phyloP scores from a whole-genome alignment of 2,888 invertebrate species.

The Timandra comae region DNA sequence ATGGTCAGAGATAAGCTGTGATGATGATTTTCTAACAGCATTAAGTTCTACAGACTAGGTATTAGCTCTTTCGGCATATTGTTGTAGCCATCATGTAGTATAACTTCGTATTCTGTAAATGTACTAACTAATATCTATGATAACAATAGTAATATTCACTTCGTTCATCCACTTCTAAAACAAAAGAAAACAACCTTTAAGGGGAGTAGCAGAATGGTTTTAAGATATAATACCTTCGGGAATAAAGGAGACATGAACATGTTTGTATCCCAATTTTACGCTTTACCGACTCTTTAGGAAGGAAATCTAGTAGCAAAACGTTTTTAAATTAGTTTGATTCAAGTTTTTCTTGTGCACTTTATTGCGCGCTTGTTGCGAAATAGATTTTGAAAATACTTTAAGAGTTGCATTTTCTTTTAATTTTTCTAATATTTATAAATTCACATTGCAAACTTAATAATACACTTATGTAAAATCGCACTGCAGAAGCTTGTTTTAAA shows the following conservation, averaged over 20 bases:
- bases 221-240: slow-evolving; percentile 42
- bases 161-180: slow-evolving; percentile 20
- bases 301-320: slow-evolving; percentile 42
- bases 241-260: slow-evolving; percentile 43
- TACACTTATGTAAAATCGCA: too few relatives aligned
- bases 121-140: too few relatives aligned
- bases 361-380: neutral
- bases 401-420: too few relatives aligned
- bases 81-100: too few relatives aligned
- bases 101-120: too few relatives aligned
- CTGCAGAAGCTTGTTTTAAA: too few relatives aligned
- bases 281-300: slow-evolving; percentile 40
- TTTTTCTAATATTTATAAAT: too few relatives aligned
- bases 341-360: neutral
- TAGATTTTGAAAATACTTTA: neutral
- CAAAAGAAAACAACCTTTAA: slow-evolving; percentile 24
- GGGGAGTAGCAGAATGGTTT: slow-evolving; percentile 31
- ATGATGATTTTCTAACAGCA: too few relatives aligned
- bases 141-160: slow-evolving; percentile 9
- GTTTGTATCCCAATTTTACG: slow-evolving; percentile 65
- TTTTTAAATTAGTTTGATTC: slow-evolving; percentile 16
- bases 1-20: too few relatives aligned
- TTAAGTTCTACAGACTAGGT: too few relatives aligned
- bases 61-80: too few relatives aligned
- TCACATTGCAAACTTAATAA: too few relatives aligned